Base-by-base conservation (phyloP, 1,140 invertebrate genomes). In the Orchesella cincta region DNA sequence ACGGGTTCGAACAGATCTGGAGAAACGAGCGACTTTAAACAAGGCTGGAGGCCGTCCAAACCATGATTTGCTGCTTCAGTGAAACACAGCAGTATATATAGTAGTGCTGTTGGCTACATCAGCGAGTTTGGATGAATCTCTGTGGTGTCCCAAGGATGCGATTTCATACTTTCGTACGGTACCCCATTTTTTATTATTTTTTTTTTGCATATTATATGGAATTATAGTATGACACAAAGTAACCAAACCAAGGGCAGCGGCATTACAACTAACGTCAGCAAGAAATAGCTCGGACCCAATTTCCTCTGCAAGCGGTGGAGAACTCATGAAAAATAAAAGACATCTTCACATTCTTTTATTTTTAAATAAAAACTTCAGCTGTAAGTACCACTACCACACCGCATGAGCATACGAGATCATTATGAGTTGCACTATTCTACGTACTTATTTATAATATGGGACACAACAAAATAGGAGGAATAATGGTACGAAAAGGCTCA, bases 31-130 rank as follows among this genome's bases (percentile, higher is more conserved):
- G 52, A 57, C 52, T 57, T 57, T 57, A 57, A 57, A 57, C 67
- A 76, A 34, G 51, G 64, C 75, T 76, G 75, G 75, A 76, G 75
- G 75, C 23, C 75, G 64, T 76, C 75, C 75, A 76, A 76, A 71
- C 57, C 67, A 76, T 76, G 51, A 76, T 76, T 76, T 76, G 74
- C 74, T 35, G 74, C 74, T 29, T 29, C n/a, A 64, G 8, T 26
- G 57, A 64, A 64, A 29, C 5, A 64, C 5, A 5, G 20, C 39
- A 46, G n/a, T 20, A 46, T 46, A 46, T 20, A 46, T 20, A 8
- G 20, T 46, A 8, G 39, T 20, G 20, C 8, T 46, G 20, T 46
- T 46, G 20, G 20, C 8, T 46, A 46, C n/a, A n/a, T n/a, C n/a
- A n/a, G n/a, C n/a, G n/a, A n/a, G n/a, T n/a, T n/a, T n/a, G n/a